phyloP scores from a whole-genome alignment of 2,797 vertebrate genomes.

The Myripristis murdjan region DNA sequence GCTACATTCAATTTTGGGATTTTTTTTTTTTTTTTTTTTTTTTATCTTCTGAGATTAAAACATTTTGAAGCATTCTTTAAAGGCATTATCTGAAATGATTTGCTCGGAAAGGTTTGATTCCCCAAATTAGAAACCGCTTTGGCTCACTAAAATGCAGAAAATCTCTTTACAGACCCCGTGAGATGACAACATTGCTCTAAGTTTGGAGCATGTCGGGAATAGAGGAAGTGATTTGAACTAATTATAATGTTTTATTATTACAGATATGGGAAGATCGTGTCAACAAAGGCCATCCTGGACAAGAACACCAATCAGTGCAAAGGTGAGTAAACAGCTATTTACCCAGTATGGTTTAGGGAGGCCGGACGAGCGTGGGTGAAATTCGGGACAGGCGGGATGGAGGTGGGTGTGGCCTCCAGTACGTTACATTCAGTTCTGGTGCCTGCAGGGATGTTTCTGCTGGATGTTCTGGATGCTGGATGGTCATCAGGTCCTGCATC shows the following conservation, averaged over 20 bases:
- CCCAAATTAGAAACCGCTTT: too few relatives aligned
- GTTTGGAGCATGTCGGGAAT: constrained; percentile 18
- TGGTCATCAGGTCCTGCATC: too few relatives aligned
- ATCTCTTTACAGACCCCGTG: too few relatives aligned
- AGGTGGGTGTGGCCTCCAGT: too few relatives aligned
- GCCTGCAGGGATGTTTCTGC: too few relatives aligned
- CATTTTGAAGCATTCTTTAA: neutral
- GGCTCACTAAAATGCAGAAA: neutral
- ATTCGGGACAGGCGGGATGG: too few relatives aligned
- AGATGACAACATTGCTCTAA: neutral
- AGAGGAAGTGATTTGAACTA: neutral
- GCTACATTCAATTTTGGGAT: neutral
- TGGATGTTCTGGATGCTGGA: too few relatives aligned
- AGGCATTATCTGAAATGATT: neutral
- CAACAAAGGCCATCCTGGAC: constrained; percentile 99
- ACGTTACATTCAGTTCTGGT: too few relatives aligned
- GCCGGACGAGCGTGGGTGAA: too few relatives aligned
- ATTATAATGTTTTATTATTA: constrained; percentile 58
- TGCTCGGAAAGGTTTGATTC: too few relatives aligned
- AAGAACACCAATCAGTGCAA: constrained; percentile 99
- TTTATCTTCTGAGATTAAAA: neutral
- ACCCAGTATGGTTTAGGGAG: neutral
- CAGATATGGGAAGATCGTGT: constrained; percentile 99
- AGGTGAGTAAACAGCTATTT: constrained; percentile 85
- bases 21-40: neutral